Evolutionary conservation across 2,888 invertebrate genomes (phyloP).

Genomic region (Polietes domitor): DNA sequence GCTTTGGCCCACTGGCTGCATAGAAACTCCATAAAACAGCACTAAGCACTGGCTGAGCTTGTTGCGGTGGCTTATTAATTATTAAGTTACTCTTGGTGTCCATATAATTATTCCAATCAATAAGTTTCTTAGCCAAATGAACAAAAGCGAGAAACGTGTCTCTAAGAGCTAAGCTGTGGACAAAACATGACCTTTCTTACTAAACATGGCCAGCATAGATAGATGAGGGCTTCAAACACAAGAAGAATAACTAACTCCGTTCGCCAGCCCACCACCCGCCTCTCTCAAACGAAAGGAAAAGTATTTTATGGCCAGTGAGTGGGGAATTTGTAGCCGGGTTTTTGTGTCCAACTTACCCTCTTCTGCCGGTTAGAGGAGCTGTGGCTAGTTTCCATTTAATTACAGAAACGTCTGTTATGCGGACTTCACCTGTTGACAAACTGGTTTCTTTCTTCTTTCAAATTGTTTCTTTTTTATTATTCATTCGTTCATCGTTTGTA

Average conservation of each 20-base stretch:
- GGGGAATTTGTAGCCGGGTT: too few relatives aligned
- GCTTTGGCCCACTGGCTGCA: too few relatives aligned
- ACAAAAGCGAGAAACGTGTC: not conserved
- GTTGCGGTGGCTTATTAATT: too few relatives aligned
- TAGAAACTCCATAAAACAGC: too few relatives aligned
- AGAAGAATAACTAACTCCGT: too few relatives aligned
- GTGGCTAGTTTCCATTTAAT: not conserved
- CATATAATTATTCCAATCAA: not conserved
- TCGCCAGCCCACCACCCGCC: not conserved
- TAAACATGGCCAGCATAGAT: constrained; percentile 14
- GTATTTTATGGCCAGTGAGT: not conserved
- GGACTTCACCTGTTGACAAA: constrained; percentile 1
- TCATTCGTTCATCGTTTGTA: too few relatives aligned
- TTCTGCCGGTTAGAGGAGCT: constrained; percentile 4
- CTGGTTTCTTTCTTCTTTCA: too few relatives aligned
- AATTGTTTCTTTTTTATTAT: too few relatives aligned
- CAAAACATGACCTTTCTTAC: constrained; percentile 53
- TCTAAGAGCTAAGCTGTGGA: not conserved
- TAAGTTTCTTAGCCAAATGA: constrained; percentile 9
- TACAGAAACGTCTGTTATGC: not conserved
- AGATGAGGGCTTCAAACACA: too few relatives aligned
- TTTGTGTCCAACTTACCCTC: too few relatives aligned
- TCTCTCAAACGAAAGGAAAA: constrained; percentile 43
- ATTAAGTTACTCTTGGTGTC: too few relatives aligned
- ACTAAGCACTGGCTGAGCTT: too few relatives aligned